A percentile compares a stretch with the other conserved stretches of the same genome.
Evolutionary conservation across 2,113 vertebrate genomes (phyloP).

Genomic region (Cyprinus carpio): DNA sequence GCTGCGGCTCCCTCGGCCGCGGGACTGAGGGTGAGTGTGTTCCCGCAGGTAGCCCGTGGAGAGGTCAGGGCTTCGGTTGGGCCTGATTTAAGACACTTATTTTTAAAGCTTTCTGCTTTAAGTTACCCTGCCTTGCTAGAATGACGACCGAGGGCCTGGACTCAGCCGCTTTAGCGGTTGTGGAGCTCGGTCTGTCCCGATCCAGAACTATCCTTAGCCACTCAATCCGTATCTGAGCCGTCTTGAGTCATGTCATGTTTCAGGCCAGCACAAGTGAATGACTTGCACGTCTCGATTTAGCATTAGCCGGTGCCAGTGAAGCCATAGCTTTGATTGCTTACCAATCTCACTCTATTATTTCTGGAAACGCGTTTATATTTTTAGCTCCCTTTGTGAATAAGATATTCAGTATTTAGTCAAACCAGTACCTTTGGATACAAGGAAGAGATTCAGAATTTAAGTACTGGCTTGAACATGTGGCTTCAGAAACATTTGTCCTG

Average conservation of each 20-base stretch:
- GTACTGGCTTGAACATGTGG: conserved; percentile 9
- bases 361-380: conserved; percentile 6
- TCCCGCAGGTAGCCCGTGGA: conserved; percentile 37
- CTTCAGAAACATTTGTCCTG: conserved; percentile 3
- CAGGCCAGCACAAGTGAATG: conserved; percentile 54
- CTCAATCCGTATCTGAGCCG: conserved; percentile 9
- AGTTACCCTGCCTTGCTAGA: not conserved
- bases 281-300: conserved; percentile 60
- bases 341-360: not conserved
- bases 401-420: not conserved
- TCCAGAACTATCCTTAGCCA: conserved; percentile 29
- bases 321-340: conserved; percentile 22
- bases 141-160: not conserved
- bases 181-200: conserved; percentile 1
- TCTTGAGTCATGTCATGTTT: conserved; percentile 53
- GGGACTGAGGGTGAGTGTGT: conserved; percentile 42
- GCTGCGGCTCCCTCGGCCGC: not conserved
- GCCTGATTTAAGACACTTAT: conserved; percentile 34
- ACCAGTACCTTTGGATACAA: not conserved
- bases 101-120: not conserved
- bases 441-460: conserved; percentile 21
- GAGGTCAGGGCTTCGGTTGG: conserved; percentile 46
- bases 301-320: conserved; percentile 39
- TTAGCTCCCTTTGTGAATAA: not conserved
- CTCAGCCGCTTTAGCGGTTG: conserved; percentile 9